Evolutionary conservation across 2,797 vertebrate species (phyloP).

Genomic region (Argentina silus): DNA sequence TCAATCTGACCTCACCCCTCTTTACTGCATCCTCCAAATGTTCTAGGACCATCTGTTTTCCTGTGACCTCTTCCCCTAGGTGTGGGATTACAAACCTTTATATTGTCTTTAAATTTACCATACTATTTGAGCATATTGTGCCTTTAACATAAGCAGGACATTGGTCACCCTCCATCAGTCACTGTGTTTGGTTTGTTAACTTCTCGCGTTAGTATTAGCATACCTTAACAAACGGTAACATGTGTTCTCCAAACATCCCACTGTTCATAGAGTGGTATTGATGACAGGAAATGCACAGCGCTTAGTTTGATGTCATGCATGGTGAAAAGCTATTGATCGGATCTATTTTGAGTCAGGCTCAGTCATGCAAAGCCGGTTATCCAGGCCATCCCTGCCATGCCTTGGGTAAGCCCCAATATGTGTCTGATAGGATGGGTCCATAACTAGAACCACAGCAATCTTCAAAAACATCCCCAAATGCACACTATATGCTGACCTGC

Average conservation of each 20-base stretch:
- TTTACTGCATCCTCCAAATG: too few relatives aligned
- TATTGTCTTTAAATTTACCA: too few relatives aligned
- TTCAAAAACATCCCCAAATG: constrained; percentile 19
- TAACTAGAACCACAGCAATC: background rate
- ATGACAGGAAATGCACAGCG: constrained; percentile 20
- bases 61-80: too few relatives aligned
- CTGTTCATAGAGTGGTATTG: constrained; percentile 19
- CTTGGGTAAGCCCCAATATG: constrained; percentile 22
- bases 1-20: too few relatives aligned
- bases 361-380: constrained; percentile 31
- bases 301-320: constrained; percentile 29
- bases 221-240: background rate
- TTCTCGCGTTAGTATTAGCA: background rate
- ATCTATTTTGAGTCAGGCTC: constrained; percentile 50
- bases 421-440: constrained; percentile 3
- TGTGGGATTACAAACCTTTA: too few relatives aligned
- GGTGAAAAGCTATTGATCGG: constrained; percentile 49
- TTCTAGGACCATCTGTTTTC: too few relatives aligned
- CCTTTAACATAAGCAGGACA: background rate
- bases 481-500: background rate
- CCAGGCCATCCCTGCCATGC: constrained; percentile 17
- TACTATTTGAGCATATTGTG: too few relatives aligned
- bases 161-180: background rate
- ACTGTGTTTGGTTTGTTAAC: background rate
- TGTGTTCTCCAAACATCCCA: constrained; percentile 2